A percentile compares a stretch with the other conserved stretches of the same genome.
Evolutionary conservation across 2,113 vertebrate genomes (phyloP).

Genomic region (Phylloscopus trochilus): DNA sequence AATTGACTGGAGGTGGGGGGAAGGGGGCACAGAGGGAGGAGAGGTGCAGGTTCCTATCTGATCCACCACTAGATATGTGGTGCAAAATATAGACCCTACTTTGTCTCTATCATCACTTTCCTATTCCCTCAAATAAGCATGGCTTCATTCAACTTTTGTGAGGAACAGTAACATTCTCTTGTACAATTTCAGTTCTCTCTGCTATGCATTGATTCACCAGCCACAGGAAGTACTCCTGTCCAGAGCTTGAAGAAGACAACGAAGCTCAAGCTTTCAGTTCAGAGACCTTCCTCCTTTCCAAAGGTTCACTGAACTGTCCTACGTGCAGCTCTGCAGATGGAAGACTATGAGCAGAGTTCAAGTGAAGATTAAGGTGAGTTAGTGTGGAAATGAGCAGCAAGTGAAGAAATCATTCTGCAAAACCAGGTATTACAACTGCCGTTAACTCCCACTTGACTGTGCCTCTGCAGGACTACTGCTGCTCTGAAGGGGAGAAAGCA

Average conservation of each 20-base stretch:
- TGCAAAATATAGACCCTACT: conserved; percentile 22
- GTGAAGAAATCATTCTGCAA: background rate
- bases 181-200: background rate
- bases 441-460: background rate
- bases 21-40: background rate
- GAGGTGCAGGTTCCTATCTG: conserved; percentile 73
- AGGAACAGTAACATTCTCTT: background rate
- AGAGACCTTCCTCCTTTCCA: background rate
- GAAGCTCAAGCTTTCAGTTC: background rate
- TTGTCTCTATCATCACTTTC: background rate
- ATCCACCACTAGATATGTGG: conserved; percentile 76
- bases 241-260: background rate
- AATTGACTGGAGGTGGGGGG: conserved; percentile 47
- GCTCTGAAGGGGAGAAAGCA: background rate
- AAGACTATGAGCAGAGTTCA: background rate
- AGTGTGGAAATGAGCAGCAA: background rate
- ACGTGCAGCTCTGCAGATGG: background rate
- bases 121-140: background rate
- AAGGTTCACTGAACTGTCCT: background rate
- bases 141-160: background rate
- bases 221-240: background rate
- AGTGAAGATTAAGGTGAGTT: background rate
- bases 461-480: background rate
- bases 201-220: background rate
- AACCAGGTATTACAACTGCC: background rate